Conservation (phyloP, 2,888 invertebrate species). For the Xestia sexstrigata region DNA sequence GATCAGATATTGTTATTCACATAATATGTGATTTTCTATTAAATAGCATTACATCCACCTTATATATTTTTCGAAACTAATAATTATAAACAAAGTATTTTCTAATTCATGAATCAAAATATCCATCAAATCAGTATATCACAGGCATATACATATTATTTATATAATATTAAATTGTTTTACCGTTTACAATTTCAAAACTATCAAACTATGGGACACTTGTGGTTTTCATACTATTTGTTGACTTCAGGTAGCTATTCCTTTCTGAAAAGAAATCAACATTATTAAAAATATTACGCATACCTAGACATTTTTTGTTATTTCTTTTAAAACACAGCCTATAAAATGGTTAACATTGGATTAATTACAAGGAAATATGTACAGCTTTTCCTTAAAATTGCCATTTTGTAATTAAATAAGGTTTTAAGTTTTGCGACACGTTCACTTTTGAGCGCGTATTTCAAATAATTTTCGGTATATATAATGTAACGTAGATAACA, state of each 20-base stretch:
- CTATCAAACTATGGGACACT: constrained; percentile 42
- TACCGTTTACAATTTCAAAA: constrained; percentile 60
- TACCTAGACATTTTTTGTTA: not conserved
- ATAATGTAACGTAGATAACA: too few relatives aligned
- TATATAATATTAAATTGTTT: constrained; percentile 60
- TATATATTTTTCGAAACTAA: constrained; percentile 39
- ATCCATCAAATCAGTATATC: constrained; percentile 73
- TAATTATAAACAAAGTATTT: constrained; percentile 54
- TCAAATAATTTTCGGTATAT: not conserved
- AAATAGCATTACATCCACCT: constrained; percentile 24
- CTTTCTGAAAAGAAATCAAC: not conserved
- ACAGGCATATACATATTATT: constrained; percentile 73
- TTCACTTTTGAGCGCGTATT: not conserved
- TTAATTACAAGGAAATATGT: not conserved
- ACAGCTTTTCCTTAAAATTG: constrained; percentile 5
- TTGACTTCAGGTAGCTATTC: constrained; percentile 2
- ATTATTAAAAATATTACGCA: not conserved
- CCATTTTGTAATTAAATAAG: not conserved
- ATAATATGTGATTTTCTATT: constrained; percentile 19
- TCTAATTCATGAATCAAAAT: constrained; percentile 65
- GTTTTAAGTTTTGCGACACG: not conserved
- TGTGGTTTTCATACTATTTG: constrained; percentile 48
- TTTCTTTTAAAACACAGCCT: constrained; percentile 7
- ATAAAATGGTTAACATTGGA: not conserved
- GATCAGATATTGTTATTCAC: constrained; percentile 26